These are phyloP conservation scores for Sinocyclocheilus anophthalmus DNA, from an alignment of 2,113 vertebrate species.

Conservation along the genomic window DNA sequence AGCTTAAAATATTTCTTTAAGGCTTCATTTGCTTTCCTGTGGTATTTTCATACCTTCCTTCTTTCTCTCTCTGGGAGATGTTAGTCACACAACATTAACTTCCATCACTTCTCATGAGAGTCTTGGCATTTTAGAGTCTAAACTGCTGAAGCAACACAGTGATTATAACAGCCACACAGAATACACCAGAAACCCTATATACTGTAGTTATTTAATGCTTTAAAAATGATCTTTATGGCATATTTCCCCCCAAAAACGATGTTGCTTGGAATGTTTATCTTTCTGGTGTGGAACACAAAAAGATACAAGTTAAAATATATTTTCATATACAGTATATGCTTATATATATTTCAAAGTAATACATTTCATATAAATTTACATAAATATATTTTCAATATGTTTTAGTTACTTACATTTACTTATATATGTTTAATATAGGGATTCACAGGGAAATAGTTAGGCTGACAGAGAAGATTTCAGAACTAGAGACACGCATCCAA, in stretches of 20 bases:
- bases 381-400: too few species aligned
- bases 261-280: not conserved
- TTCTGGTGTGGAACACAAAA: not conserved
- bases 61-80: slow-evolving; percentile 14
- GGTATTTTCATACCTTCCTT: slow-evolving; percentile 5
- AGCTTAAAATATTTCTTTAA: not conserved
- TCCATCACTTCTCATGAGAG: slow-evolving; percentile 24
- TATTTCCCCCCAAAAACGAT: not conserved
- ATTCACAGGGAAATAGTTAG: too few species aligned
- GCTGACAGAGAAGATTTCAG: too few species aligned
- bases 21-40: not conserved
- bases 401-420: too few species aligned
- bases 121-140: slow-evolving; percentile 35
- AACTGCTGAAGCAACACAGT: not conserved
- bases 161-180: slow-evolving; percentile 10
- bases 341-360: not conserved
- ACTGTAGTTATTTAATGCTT: not conserved
- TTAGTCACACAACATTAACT: slow-evolving; percentile 51
- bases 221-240: not conserved
- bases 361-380: too few species aligned
- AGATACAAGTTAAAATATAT: not conserved
- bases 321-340: not conserved
- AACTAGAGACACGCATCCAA: too few species aligned
- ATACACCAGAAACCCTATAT: not conserved
- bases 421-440: too few species aligned